Conservation (phyloP, 2,797 vertebrate species). For the Sardinella longiceps region DNA sequence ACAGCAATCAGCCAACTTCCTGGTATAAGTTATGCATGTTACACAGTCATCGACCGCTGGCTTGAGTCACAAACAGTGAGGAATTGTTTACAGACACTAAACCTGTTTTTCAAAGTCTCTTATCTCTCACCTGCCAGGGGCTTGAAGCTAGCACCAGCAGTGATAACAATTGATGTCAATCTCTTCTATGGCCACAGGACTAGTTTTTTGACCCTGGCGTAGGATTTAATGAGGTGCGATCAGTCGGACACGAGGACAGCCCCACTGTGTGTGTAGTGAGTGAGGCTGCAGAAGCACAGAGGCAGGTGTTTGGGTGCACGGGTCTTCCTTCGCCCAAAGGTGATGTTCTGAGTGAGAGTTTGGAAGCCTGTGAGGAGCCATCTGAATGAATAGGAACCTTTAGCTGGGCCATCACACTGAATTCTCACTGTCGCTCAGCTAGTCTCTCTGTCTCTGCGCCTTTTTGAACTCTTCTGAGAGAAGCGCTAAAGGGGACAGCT, state of each 20-base stretch:
- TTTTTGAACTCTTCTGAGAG: neutral
- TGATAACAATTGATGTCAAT: neutral
- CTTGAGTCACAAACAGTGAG: conserved; percentile 6
- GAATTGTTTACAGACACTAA: neutral
- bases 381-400: conserved; percentile 7
- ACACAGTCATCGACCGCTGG: neutral
- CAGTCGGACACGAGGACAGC: neutral
- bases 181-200: neutral
- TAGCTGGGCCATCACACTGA: neutral
- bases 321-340: neutral
- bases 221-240: neutral
- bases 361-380: neutral
- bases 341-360: conserved; percentile 6
- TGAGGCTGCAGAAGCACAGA: neutral
- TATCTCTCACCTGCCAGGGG: neutral
- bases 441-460: neutral
- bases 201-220: neutral
- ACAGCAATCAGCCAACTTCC: conserved; percentile 20
- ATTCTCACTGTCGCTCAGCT: neutral
- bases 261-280: neutral
- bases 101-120: neutral
- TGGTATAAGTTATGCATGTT: neutral
- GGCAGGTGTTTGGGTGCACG: conserved; percentile 7
- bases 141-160: neutral
- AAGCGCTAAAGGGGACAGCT: conserved; percentile 36